Conservation (phyloP, 2,797 vertebrate genomes). For the Poecilia wingei region DNA sequence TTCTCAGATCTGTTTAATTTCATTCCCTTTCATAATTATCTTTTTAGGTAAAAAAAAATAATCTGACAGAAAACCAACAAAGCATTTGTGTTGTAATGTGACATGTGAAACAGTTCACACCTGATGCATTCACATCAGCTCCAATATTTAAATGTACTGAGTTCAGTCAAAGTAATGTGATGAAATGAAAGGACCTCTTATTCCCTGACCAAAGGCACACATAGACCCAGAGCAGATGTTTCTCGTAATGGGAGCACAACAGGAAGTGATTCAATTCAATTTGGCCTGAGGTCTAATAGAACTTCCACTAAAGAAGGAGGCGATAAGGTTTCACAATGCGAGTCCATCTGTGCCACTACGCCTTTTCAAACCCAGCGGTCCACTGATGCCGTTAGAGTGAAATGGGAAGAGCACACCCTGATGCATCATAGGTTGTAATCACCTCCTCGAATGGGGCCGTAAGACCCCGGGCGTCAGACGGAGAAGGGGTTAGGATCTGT, state of each 20-base stretch:
- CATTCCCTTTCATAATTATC: background rate
- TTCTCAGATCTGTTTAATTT: background rate
- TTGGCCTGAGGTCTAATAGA: slow-evolving; percentile 77
- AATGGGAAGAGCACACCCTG: slow-evolving; percentile 53
- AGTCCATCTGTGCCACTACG: slow-evolving; percentile 72
- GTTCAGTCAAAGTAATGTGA: slow-evolving; percentile 63
- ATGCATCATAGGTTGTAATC: slow-evolving; percentile 59
- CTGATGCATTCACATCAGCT: background rate
- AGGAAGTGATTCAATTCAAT: slow-evolving; percentile 76
- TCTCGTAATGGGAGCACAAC: slow-evolving; percentile 73
- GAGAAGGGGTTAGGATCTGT: slow-evolving; percentile 35
- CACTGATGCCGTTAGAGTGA: slow-evolving; percentile 43
- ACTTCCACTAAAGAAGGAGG: slow-evolving; percentile 63
- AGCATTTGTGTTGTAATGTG: background rate
- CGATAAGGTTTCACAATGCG: slow-evolving; percentile 75
- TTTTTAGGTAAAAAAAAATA: too few species aligned
- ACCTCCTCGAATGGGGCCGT: slow-evolving; percentile 48
- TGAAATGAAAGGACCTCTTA: slow-evolving; percentile 54
- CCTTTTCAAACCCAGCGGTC: slow-evolving; percentile 48
- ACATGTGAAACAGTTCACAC: background rate
- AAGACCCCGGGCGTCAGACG: slow-evolving; percentile 25
- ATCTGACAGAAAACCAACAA: background rate
- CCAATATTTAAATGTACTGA: slow-evolving; percentile 60
- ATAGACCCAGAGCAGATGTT: slow-evolving; percentile 72
- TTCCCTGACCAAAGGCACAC: slow-evolving; percentile 39